phyloP scores from a whole-genome alignment of 1,140 invertebrate genomes.

The Brachionus rubens region DNA sequence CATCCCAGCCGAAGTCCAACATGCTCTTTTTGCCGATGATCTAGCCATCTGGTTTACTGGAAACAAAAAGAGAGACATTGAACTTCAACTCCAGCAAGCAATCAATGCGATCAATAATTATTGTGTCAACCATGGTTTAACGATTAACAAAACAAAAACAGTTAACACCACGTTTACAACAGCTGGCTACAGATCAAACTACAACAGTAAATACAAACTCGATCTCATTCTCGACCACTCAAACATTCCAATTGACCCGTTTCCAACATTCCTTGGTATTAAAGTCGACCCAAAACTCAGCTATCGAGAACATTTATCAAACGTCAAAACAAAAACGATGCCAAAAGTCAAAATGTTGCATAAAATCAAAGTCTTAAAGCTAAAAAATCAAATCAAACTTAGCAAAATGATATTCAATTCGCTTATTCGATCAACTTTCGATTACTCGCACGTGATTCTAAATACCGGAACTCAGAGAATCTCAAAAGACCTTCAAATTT shows the following conservation, averaged over 20 bases:
- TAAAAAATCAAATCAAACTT: not conserved
- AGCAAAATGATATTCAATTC: not conserved
- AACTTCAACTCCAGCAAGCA: not conserved
- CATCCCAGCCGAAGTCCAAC: not conserved
- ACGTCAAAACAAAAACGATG: not conserved
- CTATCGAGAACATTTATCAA: not conserved
- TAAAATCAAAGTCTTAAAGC: not conserved
- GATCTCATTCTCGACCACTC: not conserved
- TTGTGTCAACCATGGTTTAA: not conserved
- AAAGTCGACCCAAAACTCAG: constrained; percentile 3
- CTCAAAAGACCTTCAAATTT: not conserved
- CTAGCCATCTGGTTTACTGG: constrained; percentile 9
- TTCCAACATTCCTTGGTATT: not conserved
- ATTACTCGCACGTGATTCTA: not conserved
- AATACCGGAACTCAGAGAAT: not conserved
- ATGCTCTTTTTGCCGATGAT: not conserved
- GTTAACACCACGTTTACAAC: not conserved
- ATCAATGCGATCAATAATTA: not conserved
- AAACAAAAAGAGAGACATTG: not conserved
- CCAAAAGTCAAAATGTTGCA: not conserved
- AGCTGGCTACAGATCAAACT: not conserved
- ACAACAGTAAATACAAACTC: no score
- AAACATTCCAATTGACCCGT: not conserved
- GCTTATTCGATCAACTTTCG: not conserved
- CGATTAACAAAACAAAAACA: not conserved